phyloP scores from a whole-genome alignment of 2,888 invertebrate species.

The Drosophila colorata region DNA sequence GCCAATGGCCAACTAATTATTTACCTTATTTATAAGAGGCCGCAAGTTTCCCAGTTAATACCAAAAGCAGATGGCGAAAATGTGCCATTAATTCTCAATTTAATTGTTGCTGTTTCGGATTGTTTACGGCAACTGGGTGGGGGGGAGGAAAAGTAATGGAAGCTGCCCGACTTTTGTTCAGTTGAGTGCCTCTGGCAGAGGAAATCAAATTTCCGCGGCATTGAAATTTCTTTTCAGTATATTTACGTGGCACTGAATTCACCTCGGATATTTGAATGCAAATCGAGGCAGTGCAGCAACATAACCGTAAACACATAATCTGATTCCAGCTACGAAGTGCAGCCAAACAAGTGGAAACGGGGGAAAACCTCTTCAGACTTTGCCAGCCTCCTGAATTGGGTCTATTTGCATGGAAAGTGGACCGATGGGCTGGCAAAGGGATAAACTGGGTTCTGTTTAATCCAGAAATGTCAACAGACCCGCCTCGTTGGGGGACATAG shows the following conservation, averaged over 20 bases:
- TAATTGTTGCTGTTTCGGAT: conserved; percentile 28
- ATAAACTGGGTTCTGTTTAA: conserved; percentile 7
- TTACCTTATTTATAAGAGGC: conserved; percentile 21
- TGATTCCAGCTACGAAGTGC: conserved; percentile 13
- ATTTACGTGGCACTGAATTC: conserved; percentile 34
- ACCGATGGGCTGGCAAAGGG: neutral
- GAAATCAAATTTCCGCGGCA: conserved; percentile 27
- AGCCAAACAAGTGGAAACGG: neutral
- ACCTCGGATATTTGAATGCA: conserved; percentile 21
- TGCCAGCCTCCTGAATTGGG: neutral
- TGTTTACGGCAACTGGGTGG: conserved; percentile 10
- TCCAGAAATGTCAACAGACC: conserved; percentile 39
- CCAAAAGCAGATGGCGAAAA: conserved; percentile 35
- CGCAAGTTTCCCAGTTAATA: conserved; percentile 26
- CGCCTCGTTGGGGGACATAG: conserved; percentile 17
- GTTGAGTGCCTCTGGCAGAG: conserved; percentile 27
- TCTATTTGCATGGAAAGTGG: conserved; percentile 5
- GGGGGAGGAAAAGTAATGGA: neutral
- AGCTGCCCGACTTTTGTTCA: conserved; percentile 7
- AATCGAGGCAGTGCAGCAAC: conserved; percentile 12
- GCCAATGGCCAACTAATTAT: conserved; percentile 29
- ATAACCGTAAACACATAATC: conserved; percentile 15
- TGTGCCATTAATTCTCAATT: conserved; percentile 45
- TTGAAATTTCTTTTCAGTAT: conserved; percentile 18
- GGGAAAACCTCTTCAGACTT: neutral